A percentile compares a stretch with the other conserved stretches of the same genome.
Conservation (phyloP, 1,140 invertebrate species). For the Zaprionus capensis region DNA sequence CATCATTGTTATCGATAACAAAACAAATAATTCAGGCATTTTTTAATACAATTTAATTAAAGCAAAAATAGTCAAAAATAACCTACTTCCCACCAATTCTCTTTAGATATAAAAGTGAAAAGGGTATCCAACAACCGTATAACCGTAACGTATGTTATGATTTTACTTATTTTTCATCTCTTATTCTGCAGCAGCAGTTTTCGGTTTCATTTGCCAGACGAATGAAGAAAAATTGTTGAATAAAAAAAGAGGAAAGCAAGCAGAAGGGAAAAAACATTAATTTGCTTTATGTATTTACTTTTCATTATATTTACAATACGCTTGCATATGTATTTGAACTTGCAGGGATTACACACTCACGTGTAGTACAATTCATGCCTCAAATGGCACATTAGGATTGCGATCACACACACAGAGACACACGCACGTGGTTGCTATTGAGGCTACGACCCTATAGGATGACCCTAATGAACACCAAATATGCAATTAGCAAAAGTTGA, state of each 20-base stretch:
- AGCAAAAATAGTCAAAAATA: no score
- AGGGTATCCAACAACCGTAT: constrained; percentile 12
- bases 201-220: constrained; percentile 46
- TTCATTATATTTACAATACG: constrained; percentile 49
- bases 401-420: not conserved
- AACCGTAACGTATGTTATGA: not conserved
- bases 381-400: constrained; percentile 29
- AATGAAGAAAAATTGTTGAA: constrained; percentile 49
- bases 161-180: constrained; percentile 23
- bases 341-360: constrained; percentile 22
- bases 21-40: no score
- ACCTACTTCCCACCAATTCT: no score
- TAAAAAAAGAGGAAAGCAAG: constrained; percentile 34
- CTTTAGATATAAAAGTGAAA: no score
- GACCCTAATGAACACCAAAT: constrained; percentile 73
- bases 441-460: constrained; percentile 29
- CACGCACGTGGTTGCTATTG: not conserved
- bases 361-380: constrained; percentile 21
- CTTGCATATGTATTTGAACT: constrained; percentile 26
- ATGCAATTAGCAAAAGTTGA: constrained; percentile 75
- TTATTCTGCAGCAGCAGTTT: constrained; percentile 30
- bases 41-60: no score
- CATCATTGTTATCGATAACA: no score
- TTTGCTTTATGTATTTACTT: constrained; percentile 53
- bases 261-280: constrained; percentile 27